Evolutionary conservation across 2,797 vertebrate species (phyloP).

Genomic region (Naso thynnoides): DNA sequence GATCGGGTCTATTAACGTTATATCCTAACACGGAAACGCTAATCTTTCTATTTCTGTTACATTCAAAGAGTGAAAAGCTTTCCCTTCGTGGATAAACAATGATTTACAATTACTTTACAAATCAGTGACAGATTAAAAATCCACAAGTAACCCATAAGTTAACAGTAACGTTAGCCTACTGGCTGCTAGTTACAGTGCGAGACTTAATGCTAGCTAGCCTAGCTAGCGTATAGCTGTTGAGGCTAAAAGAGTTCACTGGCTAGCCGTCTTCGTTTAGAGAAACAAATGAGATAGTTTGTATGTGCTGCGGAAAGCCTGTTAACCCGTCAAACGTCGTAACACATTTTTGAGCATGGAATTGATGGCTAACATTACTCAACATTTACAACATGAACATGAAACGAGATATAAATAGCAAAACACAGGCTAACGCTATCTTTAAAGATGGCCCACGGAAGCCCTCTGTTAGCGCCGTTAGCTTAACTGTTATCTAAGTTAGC

Average conservation of each 20-base stretch:
- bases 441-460: slow-evolving; percentile 55
- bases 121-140: neutral
- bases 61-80: neutral
- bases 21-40: slow-evolving; percentile 26
- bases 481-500: slow-evolving; percentile 42
- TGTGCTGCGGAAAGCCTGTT: neutral
- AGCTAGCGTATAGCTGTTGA: slow-evolving; percentile 52
- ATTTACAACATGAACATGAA: neutral
- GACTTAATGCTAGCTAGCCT: slow-evolving; percentile 44
- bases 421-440: slow-evolving; percentile 40
- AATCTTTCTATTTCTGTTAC: neutral
- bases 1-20: slow-evolving; percentile 17
- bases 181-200: slow-evolving; percentile 36
- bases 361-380: neutral
- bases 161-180: slow-evolving; percentile 51
- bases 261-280: slow-evolving; percentile 12
- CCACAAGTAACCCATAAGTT: neutral
- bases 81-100: accelerated
- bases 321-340: neutral
- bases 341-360: neutral
- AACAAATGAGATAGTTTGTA: slow-evolving; percentile 26
- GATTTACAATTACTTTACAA: neutral
- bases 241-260: slow-evolving; percentile 39
- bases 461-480: slow-evolving; percentile 46
- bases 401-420: slow-evolving; percentile 8